Evolutionary conservation across 1,140 invertebrate genomes (phyloP).

Genomic region (Agraylea sexmaculata): DNA sequence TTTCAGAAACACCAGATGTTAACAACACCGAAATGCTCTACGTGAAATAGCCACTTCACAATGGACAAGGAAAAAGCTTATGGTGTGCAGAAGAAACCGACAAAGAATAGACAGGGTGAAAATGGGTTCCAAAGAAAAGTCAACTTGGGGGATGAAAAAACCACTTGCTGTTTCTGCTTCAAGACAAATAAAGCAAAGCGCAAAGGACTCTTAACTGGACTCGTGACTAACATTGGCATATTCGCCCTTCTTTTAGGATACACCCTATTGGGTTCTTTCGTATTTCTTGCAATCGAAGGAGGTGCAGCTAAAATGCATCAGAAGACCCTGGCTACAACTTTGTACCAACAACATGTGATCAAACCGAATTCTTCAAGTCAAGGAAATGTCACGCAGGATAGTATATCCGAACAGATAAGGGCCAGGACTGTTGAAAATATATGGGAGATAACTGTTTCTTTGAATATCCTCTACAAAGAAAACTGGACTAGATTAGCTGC

Average conservation of each 20-base stretch:
- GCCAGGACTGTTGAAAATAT: slow-evolving; percentile 74
- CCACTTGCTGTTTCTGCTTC: slow-evolving; percentile 52
- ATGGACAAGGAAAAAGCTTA: no score
- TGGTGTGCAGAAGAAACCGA: no score
- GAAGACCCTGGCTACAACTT: slow-evolving; percentile 49
- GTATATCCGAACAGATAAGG: slow-evolving; percentile 39
- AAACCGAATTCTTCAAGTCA: slow-evolving; percentile 25
- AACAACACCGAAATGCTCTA: no score
- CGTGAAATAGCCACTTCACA: no score
- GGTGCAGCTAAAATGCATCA: slow-evolving; percentile 52
- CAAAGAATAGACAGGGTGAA: slow-evolving; percentile 12
- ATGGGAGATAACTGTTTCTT: slow-evolving; percentile 87
- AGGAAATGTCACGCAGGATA: slow-evolving; percentile 25
- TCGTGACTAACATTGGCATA: slow-evolving; percentile 79
- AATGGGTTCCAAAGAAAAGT: slow-evolving; percentile 15
- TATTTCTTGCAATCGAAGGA: slow-evolving; percentile 84
- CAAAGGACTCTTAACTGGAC: slow-evolving; percentile 52
- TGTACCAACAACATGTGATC: slow-evolving; percentile 35
- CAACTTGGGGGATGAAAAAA: slow-evolving; percentile 17
- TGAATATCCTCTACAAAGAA: slow-evolving; percentile 88
- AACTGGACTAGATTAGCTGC: slow-evolving; percentile 85
- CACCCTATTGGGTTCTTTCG: slow-evolving; percentile 75
- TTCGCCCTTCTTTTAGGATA: slow-evolving; percentile 80
- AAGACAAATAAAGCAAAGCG: slow-evolving; percentile 51
- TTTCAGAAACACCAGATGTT: no score